These are phyloP conservation scores for Hippocampus mohnikei DNA, from an alignment of 2,113 vertebrate genomes.

Conservation along the genomic window DNA sequence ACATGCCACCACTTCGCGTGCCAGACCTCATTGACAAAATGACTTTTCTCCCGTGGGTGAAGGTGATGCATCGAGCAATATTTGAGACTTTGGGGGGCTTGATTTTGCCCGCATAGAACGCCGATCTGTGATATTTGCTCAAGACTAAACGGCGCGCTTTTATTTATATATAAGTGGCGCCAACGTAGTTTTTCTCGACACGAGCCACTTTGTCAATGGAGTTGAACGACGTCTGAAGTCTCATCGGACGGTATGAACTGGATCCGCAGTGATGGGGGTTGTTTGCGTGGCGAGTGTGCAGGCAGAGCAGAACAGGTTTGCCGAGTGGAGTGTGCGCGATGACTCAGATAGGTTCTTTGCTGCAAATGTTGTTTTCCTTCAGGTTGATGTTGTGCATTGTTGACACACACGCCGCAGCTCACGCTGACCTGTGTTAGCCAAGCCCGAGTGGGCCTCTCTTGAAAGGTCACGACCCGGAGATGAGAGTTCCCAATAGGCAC, in stretches of 20 bases:
- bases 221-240: neutral
- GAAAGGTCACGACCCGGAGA: neutral
- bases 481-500: neutral
- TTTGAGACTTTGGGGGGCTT: neutral
- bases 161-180: neutral
- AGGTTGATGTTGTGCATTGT: neutral
- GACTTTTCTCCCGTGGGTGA: neutral
- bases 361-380: neutral
- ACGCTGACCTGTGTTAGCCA: neutral
- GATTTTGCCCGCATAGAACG: neutral
- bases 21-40: neutral
- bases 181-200: too few relatives aligned
- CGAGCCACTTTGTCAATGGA: neutral
- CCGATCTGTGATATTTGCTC: neutral
- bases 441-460: neutral
- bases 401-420: neutral
- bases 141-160: neutral
- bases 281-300: neutral
- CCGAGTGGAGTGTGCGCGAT: neutral
- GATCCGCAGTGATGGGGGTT: neutral
- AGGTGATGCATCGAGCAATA: neutral
- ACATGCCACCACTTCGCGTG: neutral
- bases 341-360: neutral
- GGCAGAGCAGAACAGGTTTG: constrained; percentile 1
- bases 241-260: neutral